Evolutionary conservation across 2,888 invertebrate species (phyloP), one percentile per base, ranked within the genome.

Genomic region (Unio delphinus): DNA sequence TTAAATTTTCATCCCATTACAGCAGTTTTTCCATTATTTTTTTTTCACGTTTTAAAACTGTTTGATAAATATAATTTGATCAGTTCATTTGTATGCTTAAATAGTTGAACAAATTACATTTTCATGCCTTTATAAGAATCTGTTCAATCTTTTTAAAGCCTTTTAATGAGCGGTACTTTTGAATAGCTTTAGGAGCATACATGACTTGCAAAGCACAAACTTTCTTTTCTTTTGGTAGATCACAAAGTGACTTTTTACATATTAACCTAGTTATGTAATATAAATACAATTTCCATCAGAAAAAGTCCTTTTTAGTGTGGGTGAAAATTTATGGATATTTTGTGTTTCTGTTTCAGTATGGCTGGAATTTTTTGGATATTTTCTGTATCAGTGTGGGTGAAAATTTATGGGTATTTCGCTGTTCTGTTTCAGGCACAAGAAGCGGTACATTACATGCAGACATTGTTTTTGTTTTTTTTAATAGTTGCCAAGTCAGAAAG

Each of bases 371-470:
- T 23, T 23, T 23, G 23, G 23, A 23, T 23, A 23, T 23, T 23
- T 23, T 23, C 23, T 23, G 23, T 23, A 23, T 23, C 23, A 23
- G 23, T 23, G 23, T 23, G n/a, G 20, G 26, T 61, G 26, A 17
- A 28, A n/a, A 7, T 20, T 61, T 26, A 8, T 28, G 54, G 7
- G 57, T 23, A 45, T 57, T 20, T 61, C 18, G 67, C 17, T 58
- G 57, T 70, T 58, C 26, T 45, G 61, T 74, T 80, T 55, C 80
- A 87, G 86, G 79, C 80, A 11, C 80, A 80, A 61, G 84, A 86
- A 67, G 86, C 87, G 18, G 64, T 86, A 17, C 77, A 85, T 17
- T 89, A 87, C 70, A 82, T 88, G 20, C 84, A 87, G 62, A 73
- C 86, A 8, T 78, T 80, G 11, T 75, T 88, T 18, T 72, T 83